Base-by-base conservation (phyloP, 2,113 vertebrate genomes). In the Lagopus leucura region DNA sequence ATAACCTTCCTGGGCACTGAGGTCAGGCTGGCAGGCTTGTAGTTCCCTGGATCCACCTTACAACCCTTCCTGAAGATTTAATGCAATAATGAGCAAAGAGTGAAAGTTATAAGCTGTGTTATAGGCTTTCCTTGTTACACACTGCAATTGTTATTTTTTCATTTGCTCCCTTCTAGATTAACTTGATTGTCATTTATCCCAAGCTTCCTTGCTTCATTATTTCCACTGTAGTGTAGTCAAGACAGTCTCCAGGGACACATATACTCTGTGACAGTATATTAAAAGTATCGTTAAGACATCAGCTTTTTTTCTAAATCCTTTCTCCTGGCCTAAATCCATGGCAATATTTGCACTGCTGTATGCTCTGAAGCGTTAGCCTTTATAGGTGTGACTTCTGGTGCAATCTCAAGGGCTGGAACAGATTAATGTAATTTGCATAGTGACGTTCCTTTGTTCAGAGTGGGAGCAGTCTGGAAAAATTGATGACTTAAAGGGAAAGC, bases 401-500 rank as follows among this genome's bases (percentile, higher is more conserved):
- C 61, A 13, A 12, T 85, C 86, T 92, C 60, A 78, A 52, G 79
- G 20, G n/a, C 81, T 90, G 95, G 69, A 91, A 95, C 92, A 38
- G 48, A 30, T 47, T 58, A 34, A 25, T 13, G n/a, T 28, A 38
- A 66, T 64, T 34, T 50, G 48, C 64, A 24, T 4, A 25, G 60
- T 36, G 86, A 88, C 82, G 55, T 96, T 96, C 67, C 92, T 97
- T 97, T 95, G 92, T 48, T 95, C 69, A 15, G 36, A 45, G 86
- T 88, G 81, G 81, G 92, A 82, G 81, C 77, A 63, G 90, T 72
- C 85, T 90, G 80, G 89, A 90, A 95, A 92, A 83, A 77, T 82
- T 13, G 88, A 66, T 94, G 97, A 96, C 82, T 95, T 96, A 69
- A 90, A 93, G 89, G 95, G 83, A 95, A 92, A 75, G 82, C 81